Evolutionary conservation across 2,797 vertebrate genomes (phyloP).

Genomic region (Lepilemur septentrionalis): DNA sequence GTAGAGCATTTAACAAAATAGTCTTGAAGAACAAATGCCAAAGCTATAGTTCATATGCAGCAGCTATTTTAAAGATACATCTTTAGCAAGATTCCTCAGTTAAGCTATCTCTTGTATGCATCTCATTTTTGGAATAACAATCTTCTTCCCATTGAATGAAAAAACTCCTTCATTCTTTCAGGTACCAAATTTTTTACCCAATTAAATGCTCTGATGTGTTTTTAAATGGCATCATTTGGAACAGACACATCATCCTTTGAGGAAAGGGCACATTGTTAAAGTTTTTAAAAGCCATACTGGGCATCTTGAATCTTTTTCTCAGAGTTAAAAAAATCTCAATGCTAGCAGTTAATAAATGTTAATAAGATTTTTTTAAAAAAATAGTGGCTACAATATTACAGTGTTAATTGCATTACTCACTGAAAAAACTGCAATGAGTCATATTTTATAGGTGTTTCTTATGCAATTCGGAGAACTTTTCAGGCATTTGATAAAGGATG

Average conservation of each 20-base stretch:
- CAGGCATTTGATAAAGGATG: conserved; percentile 52
- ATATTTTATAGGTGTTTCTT: conserved; percentile 62
- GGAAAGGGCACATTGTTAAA: conserved; percentile 33
- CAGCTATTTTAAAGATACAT: neutral
- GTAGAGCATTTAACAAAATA: neutral
- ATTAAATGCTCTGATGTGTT: conserved; percentile 35
- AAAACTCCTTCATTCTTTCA: neutral
- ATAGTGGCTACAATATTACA: conserved; percentile 48
- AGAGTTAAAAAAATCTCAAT: conserved; percentile 40
- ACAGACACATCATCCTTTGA: conserved; percentile 40
- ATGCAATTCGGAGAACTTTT: conserved; percentile 50
- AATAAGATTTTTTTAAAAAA: conserved; percentile 45
- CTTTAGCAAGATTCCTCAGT: neutral
- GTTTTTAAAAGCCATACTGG: conserved; percentile 7
- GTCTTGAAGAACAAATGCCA: neutral
- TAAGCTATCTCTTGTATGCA: neutral
- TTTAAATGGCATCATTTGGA: conserved; percentile 55
- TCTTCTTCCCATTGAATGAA: conserved; percentile 36
- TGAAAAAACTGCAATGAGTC: conserved; percentile 62
- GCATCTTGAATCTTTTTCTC: conserved; percentile 58
- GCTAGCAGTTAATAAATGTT: conserved; percentile 68
- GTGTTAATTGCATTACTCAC: conserved; percentile 68
- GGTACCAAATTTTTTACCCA: neutral
- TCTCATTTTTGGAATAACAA: conserved; percentile 37
- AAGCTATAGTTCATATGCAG: neutral